A percentile compares a stretch with the other conserved stretches of the same genome.
These are phyloP conservation scores for Epinephelus coioides DNA, from an alignment of 2,797 vertebrate genomes.

Conservation along the genomic window DNA sequence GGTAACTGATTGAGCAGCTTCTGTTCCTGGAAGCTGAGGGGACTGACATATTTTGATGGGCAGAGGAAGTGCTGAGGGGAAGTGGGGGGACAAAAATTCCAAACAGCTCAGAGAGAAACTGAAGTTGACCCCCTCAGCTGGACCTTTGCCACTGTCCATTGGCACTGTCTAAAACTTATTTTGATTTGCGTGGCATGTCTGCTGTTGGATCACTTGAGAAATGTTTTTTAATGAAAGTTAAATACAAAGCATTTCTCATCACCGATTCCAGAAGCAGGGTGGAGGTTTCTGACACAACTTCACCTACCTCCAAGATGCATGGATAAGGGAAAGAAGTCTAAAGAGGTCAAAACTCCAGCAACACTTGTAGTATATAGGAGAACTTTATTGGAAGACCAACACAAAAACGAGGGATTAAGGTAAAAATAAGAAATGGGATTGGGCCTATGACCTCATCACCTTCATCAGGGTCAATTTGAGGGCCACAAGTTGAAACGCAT, in stretches of 20 bases:
- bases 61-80: conserved; percentile 36
- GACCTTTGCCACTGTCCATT: conserved; percentile 8
- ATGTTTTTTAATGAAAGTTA: neutral
- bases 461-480: too few species aligned
- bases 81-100: conserved; percentile 29
- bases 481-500: too few species aligned
- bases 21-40: conserved; percentile 51
- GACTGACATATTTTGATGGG: conserved; percentile 48
- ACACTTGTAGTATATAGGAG: too few species aligned
- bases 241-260: neutral
- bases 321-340: too few species aligned
- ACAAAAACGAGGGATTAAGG: rapidly evolving
- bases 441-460: too few species aligned
- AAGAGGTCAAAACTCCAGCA: too few species aligned
- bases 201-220: neutral
- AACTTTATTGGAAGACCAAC: too few species aligned
- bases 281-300: too few species aligned
- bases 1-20: conserved; percentile 31
- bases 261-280: too few species aligned
- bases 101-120: conserved; percentile 37
- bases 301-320: too few species aligned
- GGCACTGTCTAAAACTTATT: neutral
- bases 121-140: conserved; percentile 11
- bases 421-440: too few species aligned
- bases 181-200: neutral